Conservation (phyloP, 2,888 invertebrate species). For the Sesamia inferens region DNA sequence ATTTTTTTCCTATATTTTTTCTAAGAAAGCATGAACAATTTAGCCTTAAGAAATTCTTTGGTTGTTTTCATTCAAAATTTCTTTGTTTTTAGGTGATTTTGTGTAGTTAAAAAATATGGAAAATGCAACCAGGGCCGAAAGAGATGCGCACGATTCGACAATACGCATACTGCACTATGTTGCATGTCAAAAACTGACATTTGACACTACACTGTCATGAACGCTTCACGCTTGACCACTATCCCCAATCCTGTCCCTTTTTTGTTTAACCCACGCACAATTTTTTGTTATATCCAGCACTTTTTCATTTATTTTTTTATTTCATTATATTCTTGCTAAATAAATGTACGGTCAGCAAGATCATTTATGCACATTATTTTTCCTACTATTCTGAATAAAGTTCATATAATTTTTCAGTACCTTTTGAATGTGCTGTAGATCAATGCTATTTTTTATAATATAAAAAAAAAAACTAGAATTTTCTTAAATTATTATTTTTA, state of each 20-base stretch:
- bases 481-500: background rate
- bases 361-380: slow-evolving; percentile 50
- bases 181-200: slow-evolving; percentile 73
- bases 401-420: slow-evolving; percentile 24
- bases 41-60: slow-evolving; percentile 56
- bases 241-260: slow-evolving; percentile 46
- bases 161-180: slow-evolving; percentile 76
- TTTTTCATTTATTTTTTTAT: slow-evolving; percentile 51
- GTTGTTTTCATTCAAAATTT: slow-evolving; percentile 73
- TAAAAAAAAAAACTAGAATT: background rate
- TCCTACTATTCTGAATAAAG: slow-evolving; percentile 10
- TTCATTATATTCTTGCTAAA: slow-evolving; percentile 49
- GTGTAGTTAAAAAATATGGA: slow-evolving; percentile 73
- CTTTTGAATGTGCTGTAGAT: slow-evolving; percentile 55
- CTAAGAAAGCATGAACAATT: slow-evolving; percentile 63
- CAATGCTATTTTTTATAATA: slow-evolving; percentile 25
- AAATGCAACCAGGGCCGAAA: slow-evolving; percentile 90
- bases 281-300: slow-evolving; percentile 56
- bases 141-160: slow-evolving; percentile 83
- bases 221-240: slow-evolving; percentile 72
- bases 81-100: slow-evolving; percentile 82
- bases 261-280: slow-evolving; percentile 60
- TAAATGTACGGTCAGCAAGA: slow-evolving; percentile 45
- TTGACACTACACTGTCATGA: slow-evolving; percentile 58
- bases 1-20: slow-evolving; percentile 75